A percentile compares a stretch with the other conserved stretches of the same genome.
Evolutionary conservation across 2,113 vertebrate species (phyloP).

Genomic region (Erpornis zantholeuca): DNA sequence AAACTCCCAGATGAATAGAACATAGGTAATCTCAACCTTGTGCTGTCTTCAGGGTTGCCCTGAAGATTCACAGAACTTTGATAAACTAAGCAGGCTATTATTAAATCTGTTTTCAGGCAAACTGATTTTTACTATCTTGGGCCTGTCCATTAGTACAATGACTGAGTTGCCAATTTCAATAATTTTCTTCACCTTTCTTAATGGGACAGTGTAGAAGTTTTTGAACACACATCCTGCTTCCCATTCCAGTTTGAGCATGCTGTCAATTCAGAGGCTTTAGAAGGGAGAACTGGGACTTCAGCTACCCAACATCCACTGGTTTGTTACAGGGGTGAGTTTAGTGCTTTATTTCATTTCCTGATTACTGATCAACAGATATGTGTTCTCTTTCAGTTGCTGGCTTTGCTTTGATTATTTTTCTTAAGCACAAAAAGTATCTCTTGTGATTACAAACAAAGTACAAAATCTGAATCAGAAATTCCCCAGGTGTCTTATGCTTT

Average conservation of each 20-base stretch:
- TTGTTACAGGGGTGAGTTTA: not conserved
- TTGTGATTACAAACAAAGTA: constrained; percentile 50
- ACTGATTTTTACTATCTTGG: not conserved
- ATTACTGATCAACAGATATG: not conserved
- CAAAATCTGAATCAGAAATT: constrained; percentile 62
- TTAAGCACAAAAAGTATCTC: constrained; percentile 31
- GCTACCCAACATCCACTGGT: not conserved
- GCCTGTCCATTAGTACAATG: not conserved
- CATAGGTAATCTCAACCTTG: not conserved
- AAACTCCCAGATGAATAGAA: not conserved
- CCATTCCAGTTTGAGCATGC: not conserved
- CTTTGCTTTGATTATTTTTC: constrained; percentile 52
- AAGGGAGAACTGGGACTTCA: not conserved
- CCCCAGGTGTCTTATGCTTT: constrained; percentile 39
- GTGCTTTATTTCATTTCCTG: not conserved
- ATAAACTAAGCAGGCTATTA: not conserved
- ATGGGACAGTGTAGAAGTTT: not conserved
- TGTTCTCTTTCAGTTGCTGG: constrained; percentile 1
- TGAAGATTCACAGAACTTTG: not conserved
- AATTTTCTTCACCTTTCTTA: not conserved
- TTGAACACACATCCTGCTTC: not conserved
- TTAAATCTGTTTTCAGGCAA: not conserved
- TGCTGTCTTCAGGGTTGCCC: not conserved
- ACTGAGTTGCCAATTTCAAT: not conserved
- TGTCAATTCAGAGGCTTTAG: not conserved